These are phyloP conservation scores for Spilosoma lubricipeda DNA, from an alignment of 2,888 invertebrate species.

Conservation along the genomic window DNA sequence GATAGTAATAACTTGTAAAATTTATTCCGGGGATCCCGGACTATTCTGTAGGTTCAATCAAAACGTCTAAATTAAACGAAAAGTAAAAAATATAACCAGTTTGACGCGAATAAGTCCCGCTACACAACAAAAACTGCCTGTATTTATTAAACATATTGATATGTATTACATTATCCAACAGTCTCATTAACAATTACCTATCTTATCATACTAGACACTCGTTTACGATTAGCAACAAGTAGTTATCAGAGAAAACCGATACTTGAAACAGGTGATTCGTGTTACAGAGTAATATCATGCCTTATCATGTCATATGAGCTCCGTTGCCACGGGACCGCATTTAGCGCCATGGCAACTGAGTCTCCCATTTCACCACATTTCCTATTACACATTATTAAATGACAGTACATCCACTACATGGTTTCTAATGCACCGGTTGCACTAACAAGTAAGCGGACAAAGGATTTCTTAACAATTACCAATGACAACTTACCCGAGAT, in stretches of 20 bases:
- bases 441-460: constrained; percentile 14
- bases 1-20: too few species aligned
- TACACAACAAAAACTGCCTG: too few species aligned
- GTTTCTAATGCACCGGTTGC: constrained; percentile 11
- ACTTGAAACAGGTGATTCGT: constrained; percentile 6
- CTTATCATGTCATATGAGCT: constrained; percentile 48
- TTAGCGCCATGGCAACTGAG: constrained; percentile 69
- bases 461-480: constrained; percentile 41
- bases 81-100: too few species aligned
- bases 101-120: too few species aligned
- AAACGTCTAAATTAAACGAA: too few species aligned
- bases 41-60: too few species aligned
- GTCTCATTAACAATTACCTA: not conserved
- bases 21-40: too few species aligned
- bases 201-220: not conserved
- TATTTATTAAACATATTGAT: not conserved
- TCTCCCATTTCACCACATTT: constrained; percentile 56
- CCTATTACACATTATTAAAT: constrained; percentile 46
- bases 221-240: not conserved
- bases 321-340: constrained; percentile 27
- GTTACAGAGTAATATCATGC: constrained; percentile 24
- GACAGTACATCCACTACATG: constrained; percentile 25
- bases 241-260: not conserved
- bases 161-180: not conserved
- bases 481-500: constrained; percentile 56